Conservation (phyloP, 2,888 invertebrate species). For the Phlogophora meticulosa region DNA sequence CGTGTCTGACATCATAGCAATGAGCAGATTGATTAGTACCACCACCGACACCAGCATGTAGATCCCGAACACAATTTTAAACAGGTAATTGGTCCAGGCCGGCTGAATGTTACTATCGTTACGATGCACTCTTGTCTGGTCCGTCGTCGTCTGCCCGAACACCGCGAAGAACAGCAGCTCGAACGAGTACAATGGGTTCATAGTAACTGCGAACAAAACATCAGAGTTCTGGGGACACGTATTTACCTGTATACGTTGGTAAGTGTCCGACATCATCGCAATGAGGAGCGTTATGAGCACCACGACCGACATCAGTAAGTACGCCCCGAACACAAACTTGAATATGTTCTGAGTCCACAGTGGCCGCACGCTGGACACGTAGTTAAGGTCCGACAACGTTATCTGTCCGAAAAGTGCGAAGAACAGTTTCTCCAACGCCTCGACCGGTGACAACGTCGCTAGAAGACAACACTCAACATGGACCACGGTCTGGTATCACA, state of each 20-base stretch:
- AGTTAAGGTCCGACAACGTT: constrained; percentile 95
- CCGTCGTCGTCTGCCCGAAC: constrained; percentile 97
- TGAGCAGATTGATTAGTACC: constrained; percentile 99
- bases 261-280: constrained; percentile 99
- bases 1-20: constrained; percentile 99
- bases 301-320: constrained; percentile 99
- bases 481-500: constrained; percentile 81
- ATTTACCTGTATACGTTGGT: constrained; percentile 99
- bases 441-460: constrained; percentile 96
- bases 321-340: constrained; percentile 98
- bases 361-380: constrained; percentile 93
- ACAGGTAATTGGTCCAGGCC: constrained; percentile 96
- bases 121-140: constrained; percentile 93
- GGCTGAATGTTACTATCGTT: constrained; percentile 93
- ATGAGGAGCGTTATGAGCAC: constrained; percentile 99
- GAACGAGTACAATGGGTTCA: constrained; percentile 98
- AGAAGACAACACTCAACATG: constrained; percentile 89
- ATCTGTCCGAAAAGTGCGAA: constrained; percentile 99
- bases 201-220: constrained; percentile 95
- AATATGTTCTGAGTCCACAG: constrained; percentile 96
- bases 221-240: constrained; percentile 78
- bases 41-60: constrained; percentile 99
- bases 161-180: constrained; percentile 99
- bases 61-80: constrained; percentile 97
- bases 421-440: constrained; percentile 99